Base-by-base conservation (phyloP, 2,113 vertebrate species). In the Caranx melampygus region DNA sequence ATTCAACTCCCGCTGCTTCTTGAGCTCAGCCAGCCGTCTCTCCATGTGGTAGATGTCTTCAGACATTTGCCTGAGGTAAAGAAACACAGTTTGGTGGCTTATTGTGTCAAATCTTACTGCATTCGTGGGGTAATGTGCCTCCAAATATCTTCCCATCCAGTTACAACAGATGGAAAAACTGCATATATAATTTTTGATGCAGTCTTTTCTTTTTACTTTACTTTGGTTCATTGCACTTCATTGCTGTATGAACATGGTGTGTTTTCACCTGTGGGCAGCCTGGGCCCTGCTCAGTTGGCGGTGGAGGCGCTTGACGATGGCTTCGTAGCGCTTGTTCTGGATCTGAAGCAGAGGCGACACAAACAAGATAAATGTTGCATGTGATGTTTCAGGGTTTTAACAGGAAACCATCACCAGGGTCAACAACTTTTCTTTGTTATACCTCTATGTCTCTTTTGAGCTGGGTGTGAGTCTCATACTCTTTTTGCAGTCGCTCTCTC, bases 201-300 rank as follows among this genome's bases (percentile, higher is more conserved):
- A 20, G 34, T 34, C 18, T 65, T 45, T n/a, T 15, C 12, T 54
- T 52, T 20, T 18, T 33, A 16, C 3, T 70, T 37, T 52, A 26
- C 16, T 13, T 42, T 4, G 16, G 26, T 18, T 4, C 3, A 1
- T 44, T 42, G 9, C 75, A 15, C 9, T 21, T 51, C 21, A 16
- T 31, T 21, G 3, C 3, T 8, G 31, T 31, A 15, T 34, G 47
- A 57, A 57, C 26, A 31, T 5, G 26, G 2, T 47, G 6, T 55
- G 31, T 4, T 11, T 59, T 20, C 37, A 93, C 91, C 89, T 87
- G 80, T 92, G 84, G 15, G 34, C 67, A 1, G 81, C 86, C 78
- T 94, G 92, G 31, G 93, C 85, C 62, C 92, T 90, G 83, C 88
- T 92, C 63, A 95, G 72, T 60, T 95, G 94, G 79, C 92, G 93